A percentile compares a stretch with the other conserved stretches of the same genome.
phyloP scores from a whole-genome alignment of 2,797 vertebrate species.

The Gymnopithys bicolor region DNA sequence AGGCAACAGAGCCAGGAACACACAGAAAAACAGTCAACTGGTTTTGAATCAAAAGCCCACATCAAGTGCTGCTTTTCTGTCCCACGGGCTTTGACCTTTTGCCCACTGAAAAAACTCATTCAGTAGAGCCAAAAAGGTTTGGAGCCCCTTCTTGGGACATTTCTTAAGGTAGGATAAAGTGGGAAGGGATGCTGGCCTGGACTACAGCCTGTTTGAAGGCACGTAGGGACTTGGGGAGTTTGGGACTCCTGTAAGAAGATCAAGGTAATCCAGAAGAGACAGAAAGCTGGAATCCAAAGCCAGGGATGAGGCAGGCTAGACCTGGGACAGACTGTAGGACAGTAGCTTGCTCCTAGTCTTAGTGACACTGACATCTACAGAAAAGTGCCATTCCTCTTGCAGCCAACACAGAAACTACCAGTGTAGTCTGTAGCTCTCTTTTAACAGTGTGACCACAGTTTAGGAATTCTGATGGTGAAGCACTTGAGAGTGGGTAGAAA shows the following conservation, averaged over 20 bases:
- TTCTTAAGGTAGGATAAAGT: background rate
- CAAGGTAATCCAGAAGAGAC: background rate
- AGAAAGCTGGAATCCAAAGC: background rate
- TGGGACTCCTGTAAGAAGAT: background rate
- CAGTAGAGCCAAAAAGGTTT: background rate
- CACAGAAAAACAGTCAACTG: background rate
- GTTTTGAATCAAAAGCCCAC: background rate
- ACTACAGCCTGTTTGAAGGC: background rate
- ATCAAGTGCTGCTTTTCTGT: background rate
- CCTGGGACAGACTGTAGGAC: background rate
- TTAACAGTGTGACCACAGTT: rapidly evolving
- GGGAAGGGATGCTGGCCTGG: background rate
- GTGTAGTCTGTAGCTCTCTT: background rate
- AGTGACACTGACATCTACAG: background rate
- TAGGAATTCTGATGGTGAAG: background rate
- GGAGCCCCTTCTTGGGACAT: background rate
- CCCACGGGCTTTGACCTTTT: background rate
- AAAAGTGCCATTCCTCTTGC: background rate
- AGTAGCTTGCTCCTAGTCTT: background rate
- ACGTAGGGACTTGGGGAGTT: background rate
- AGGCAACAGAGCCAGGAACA: background rate
- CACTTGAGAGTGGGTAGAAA: background rate
- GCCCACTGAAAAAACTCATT: background rate
- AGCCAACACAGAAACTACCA: background rate
- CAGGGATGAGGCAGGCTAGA: background rate